phyloP scores from a whole-genome alignment of 2,797 vertebrate species.

The Tinamus major region DNA sequence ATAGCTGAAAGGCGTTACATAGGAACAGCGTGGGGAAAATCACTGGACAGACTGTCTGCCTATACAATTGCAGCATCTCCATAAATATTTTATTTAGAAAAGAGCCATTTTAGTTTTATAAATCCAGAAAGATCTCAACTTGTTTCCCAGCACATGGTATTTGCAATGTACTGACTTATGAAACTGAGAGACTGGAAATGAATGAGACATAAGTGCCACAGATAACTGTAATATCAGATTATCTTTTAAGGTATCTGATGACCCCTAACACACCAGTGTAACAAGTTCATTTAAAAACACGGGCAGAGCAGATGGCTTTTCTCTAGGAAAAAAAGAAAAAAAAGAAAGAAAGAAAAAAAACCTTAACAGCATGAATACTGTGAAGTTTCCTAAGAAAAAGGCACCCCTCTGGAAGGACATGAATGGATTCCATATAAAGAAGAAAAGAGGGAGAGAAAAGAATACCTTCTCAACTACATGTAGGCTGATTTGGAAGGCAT shows the following conservation, averaged over 20 bases:
- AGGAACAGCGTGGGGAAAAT: background rate
- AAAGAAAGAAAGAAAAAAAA: background rate
- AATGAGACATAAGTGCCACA: background rate
- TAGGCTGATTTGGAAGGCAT: background rate
- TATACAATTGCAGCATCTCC: background rate
- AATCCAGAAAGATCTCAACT: background rate
- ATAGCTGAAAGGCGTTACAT: background rate
- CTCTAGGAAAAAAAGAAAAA: background rate
- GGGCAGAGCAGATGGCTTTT: background rate
- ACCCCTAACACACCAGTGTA: accelerated
- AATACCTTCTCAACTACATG: background rate
- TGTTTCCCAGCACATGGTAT: background rate
- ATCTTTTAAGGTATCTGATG: background rate
- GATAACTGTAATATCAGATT: background rate
- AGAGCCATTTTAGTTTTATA: background rate
- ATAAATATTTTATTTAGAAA: background rate
- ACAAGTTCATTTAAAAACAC: background rate
- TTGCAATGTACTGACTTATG: background rate
- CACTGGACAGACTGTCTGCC: background rate
- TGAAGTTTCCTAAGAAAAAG: background rate
- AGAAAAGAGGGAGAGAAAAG: background rate
- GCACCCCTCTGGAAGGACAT: background rate
- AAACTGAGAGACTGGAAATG: background rate
- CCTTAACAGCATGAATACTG: background rate
- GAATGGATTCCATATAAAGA: background rate